These are phyloP conservation scores for Macquaria ambigua DNA, from an alignment of 2,113 vertebrate species.

Conservation along the genomic window DNA sequence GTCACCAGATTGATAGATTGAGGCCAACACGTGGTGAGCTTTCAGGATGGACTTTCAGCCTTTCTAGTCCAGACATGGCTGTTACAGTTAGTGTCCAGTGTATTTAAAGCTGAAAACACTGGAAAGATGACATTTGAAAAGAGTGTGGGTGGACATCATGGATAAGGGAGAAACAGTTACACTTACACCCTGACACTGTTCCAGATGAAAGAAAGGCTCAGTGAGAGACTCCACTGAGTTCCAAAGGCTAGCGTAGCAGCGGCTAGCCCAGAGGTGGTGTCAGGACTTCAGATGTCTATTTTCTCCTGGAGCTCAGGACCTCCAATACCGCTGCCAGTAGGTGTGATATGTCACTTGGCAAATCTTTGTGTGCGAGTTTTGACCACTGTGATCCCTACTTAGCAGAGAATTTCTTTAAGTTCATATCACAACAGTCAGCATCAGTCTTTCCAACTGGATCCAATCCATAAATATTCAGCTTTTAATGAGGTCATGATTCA, in stretches of 20 bases:
- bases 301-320: neutral
- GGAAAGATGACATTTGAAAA: neutral
- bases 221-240: neutral
- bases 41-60: neutral
- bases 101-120: neutral
- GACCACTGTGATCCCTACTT: neutral
- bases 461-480: slow-evolving; percentile 1
- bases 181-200: too few relatives aligned
- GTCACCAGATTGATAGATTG: neutral
- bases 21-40: neutral
- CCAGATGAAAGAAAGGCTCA: neutral
- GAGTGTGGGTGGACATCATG: neutral
- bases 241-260: neutral
- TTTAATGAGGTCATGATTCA: neutral
- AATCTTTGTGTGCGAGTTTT: neutral
- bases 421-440: neutral
- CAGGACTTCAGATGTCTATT: neutral
- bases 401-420: neutral
- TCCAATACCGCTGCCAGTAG: neutral
- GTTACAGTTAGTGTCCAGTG: neutral
- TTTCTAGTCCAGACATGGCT: neutral
- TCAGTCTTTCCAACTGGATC: neutral
- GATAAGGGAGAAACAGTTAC: neutral
- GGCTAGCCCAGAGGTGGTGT: neutral
- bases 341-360: neutral